phyloP scores from a whole-genome alignment of 2,113 vertebrate genomes.

The Coptodon rendalli region DNA sequence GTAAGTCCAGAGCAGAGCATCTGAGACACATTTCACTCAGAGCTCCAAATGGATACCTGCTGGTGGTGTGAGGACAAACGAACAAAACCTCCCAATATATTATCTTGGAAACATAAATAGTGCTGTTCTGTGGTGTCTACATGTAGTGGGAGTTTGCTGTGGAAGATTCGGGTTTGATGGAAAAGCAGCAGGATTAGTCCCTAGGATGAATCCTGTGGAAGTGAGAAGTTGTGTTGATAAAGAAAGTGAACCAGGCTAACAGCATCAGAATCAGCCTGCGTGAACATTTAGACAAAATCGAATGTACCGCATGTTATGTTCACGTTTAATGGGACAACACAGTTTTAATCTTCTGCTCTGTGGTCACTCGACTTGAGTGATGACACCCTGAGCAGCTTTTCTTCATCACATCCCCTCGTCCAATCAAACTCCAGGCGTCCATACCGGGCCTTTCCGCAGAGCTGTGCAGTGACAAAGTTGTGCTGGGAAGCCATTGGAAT shows the following conservation, averaged over 20 bases:
- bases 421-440: neutral
- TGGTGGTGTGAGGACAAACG: neutral
- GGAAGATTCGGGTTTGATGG: neutral
- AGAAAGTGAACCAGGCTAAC: neutral
- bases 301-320: rapidly evolving
- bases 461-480: neutral
- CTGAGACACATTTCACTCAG: too few species aligned
- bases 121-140: neutral
- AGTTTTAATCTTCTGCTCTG: neutral
- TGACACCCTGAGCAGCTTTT: neutral
- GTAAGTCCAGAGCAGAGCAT: too few species aligned
- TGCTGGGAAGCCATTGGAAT: neutral
- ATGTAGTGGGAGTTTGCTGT: neutral
- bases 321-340: neutral
- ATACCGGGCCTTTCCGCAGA: neutral
- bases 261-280: neutral
- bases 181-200: neutral
- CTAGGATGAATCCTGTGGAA: neutral
- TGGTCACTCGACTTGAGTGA: neutral
- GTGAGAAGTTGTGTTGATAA: neutral
- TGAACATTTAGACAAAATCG: too few species aligned
- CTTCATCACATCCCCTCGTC: neutral
- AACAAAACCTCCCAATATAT: neutral
- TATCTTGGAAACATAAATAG: neutral
- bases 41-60: too few species aligned